Evolutionary conservation across 1,140 invertebrate species (phyloP), one percentile per base, ranked within the genome.

Genomic region (Bombus turneri): DNA sequence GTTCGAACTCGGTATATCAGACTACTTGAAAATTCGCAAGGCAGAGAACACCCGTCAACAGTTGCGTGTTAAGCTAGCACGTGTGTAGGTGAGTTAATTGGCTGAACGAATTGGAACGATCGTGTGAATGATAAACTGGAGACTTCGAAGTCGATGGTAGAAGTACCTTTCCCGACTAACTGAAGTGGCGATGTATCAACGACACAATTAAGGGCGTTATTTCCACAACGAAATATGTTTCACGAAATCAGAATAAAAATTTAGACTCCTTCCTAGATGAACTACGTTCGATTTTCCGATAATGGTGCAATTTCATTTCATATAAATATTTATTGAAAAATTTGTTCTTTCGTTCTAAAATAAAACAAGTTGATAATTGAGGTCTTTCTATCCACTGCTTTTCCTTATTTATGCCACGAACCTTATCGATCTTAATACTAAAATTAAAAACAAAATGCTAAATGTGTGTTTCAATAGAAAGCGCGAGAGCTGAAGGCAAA

Each of bases 71-170:
- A 18, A 15, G 2, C 28, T 62, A 37, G 25, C 83, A 47, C 83
- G 83, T 79, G 68, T 84, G 66, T 84, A 79, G 66, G 66, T 57
- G 83, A 84, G 43, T 84, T 84, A 84, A 84, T 84, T 84, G 76
- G 76, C 76, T 64, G 83, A 84, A 79, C 83, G 83, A 84, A 84
- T 72, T 68, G 47, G 64, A 84, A 28, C 83, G 76, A 84, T 84
- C 83, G 83, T 72, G 83, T 41, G 64, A 84, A 79, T 79, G 83
- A 84, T 84, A 84, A 84, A 84, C 66, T 25, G n/a, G 66, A 62
- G 75, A 47, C 76, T 78, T 83, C 53, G 53, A 84, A 34, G 47
- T 37, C 69, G 22, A 69, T 79, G n/a, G 47, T 57, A 37, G 39
- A 64, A 82, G 39, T 62, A 53, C 34, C 59, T 74, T 83, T 72